Conservation (phyloP, 2,797 vertebrate species). For the Siniperca scherzeri region DNA sequence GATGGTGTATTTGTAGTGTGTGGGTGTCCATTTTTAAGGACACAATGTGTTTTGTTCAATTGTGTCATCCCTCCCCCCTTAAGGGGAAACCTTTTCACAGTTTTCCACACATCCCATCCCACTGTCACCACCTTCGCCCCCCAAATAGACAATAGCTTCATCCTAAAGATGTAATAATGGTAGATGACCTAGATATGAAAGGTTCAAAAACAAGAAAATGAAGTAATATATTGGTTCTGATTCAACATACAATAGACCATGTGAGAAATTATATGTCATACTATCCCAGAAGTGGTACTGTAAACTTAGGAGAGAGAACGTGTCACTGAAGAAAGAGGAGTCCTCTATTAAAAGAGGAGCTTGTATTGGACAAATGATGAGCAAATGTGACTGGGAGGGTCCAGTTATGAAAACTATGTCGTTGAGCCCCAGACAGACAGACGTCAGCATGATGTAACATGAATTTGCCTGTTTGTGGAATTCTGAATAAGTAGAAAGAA, state of each 20-base stretch:
- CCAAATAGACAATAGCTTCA: slow-evolving; percentile 58
- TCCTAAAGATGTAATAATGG: slow-evolving; percentile 55
- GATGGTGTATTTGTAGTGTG: slow-evolving; percentile 76
- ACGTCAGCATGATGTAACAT: slow-evolving; percentile 49
- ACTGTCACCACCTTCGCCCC: slow-evolving; percentile 62
- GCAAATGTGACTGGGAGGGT: slow-evolving; percentile 51
- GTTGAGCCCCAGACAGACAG: slow-evolving; percentile 48
- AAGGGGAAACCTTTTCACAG: slow-evolving; percentile 83
- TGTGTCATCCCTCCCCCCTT: slow-evolving; percentile 85
- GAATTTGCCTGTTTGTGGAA: slow-evolving; percentile 52
- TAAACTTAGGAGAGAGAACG: slow-evolving; percentile 49
- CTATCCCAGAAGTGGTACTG: slow-evolving; percentile 55
- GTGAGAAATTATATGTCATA: slow-evolving; percentile 42
- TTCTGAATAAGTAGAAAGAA: slow-evolving; percentile 37
- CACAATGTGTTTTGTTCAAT: slow-evolving; percentile 75
- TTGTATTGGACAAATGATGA: slow-evolving; percentile 50
- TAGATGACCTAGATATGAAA: slow-evolving; percentile 57
- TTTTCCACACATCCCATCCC: slow-evolving; percentile 69
- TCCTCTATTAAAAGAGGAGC: slow-evolving; percentile 53
- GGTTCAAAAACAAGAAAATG: slow-evolving; percentile 55
- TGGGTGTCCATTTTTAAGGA: slow-evolving; percentile 73
- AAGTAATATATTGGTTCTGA: slow-evolving; percentile 43
- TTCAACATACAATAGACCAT: slow-evolving; percentile 53
- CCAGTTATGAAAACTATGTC: slow-evolving; percentile 55
- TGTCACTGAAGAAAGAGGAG: slow-evolving; percentile 46